These are phyloP conservation scores for Varroa destructor DNA, from an alignment of 1,140 invertebrate genomes.

Conservation along the genomic window DNA sequence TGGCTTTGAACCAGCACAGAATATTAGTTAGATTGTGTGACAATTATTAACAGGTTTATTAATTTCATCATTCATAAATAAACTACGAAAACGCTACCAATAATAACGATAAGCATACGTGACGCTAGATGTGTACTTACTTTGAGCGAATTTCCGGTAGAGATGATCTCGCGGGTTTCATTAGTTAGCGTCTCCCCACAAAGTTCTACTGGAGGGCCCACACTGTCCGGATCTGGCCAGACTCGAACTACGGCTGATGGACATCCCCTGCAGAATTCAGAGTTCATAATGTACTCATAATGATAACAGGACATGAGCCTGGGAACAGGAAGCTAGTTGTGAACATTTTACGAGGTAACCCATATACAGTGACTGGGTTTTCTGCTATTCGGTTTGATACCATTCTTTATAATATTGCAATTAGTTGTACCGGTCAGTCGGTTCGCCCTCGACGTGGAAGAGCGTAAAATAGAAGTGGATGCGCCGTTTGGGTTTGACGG, in stretches of 20 bases:
- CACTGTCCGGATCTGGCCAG: slow-evolving; percentile 55
- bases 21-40: too few species aligned
- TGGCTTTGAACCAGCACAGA: too few species aligned
- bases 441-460: slow-evolving; percentile 74
- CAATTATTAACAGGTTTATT: too few species aligned
- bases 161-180: slow-evolving; percentile 61
- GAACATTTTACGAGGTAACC: too few species aligned
- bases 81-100: background rate
- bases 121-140: slow-evolving; percentile 49
- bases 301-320: too few species aligned
- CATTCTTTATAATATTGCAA: too few species aligned
- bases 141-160: slow-evolving; percentile 63
- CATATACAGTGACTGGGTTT: too few species aligned
- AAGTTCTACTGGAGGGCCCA: slow-evolving; percentile 61
- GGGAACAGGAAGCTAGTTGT: too few species aligned
- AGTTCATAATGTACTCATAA: too few species aligned
- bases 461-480: slow-evolving; percentile 72
- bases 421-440: slow-evolving; percentile 25
- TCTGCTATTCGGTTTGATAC: too few species aligned
- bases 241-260: slow-evolving; percentile 72
- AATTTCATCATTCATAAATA: too few species aligned
- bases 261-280: slow-evolving; percentile 51
- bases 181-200: slow-evolving; percentile 64
- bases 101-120: background rate
- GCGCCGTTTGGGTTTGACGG: slow-evolving; percentile 60